phyloP scores from a whole-genome alignment of 2,797 vertebrate species.

The Taenioides sp. region DNA sequence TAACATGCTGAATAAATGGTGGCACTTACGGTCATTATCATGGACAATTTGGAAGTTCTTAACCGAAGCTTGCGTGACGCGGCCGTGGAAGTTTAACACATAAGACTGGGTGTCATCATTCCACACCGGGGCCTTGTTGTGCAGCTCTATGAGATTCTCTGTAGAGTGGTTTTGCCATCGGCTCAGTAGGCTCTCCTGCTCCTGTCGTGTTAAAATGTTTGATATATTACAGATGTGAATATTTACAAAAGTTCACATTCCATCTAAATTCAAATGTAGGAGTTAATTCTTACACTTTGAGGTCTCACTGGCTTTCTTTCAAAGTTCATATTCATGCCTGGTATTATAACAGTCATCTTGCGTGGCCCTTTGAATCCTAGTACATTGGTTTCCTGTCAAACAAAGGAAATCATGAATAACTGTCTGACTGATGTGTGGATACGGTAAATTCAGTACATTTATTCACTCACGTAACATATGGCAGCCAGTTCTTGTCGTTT shows the following conservation, averaged over 20 bases:
- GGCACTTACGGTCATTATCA: slow-evolving; percentile 90
- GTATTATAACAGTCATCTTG: slow-evolving; percentile 97
- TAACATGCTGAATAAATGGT: background rate
- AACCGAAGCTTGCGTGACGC: slow-evolving; percentile 95
- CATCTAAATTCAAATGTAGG: background rate
- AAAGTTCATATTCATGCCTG: slow-evolving; percentile 95
- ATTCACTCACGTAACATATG: slow-evolving; percentile 88
- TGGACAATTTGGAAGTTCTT: slow-evolving; percentile 99
- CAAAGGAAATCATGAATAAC: background rate
- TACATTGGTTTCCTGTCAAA: slow-evolving; percentile 91
- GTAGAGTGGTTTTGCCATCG: slow-evolving; percentile 88
- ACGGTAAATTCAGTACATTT: background rate
- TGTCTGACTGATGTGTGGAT: background rate
- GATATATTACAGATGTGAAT: background rate
- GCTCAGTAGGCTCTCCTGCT: slow-evolving; percentile 88
- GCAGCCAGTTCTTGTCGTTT: slow-evolving; percentile 92
- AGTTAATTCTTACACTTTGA: slow-evolving; percentile 80
- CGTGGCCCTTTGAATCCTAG: slow-evolving; percentile 96
- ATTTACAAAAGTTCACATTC: background rate
- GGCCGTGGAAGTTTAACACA: slow-evolving; percentile 94
- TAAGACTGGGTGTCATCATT: slow-evolving; percentile 97
- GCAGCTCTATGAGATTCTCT: slow-evolving; percentile 94
- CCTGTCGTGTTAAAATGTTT: slow-evolving; percentile 68
- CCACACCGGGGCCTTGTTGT: slow-evolving; percentile 97
- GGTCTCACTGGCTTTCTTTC: slow-evolving; percentile 89